Percentiles rank a stretch among this genome's conserved stretches.
These are phyloP conservation scores for Lichenostomus cassidix DNA, from an alignment of 2,113 vertebrate genomes.

Conservation along the genomic window DNA sequence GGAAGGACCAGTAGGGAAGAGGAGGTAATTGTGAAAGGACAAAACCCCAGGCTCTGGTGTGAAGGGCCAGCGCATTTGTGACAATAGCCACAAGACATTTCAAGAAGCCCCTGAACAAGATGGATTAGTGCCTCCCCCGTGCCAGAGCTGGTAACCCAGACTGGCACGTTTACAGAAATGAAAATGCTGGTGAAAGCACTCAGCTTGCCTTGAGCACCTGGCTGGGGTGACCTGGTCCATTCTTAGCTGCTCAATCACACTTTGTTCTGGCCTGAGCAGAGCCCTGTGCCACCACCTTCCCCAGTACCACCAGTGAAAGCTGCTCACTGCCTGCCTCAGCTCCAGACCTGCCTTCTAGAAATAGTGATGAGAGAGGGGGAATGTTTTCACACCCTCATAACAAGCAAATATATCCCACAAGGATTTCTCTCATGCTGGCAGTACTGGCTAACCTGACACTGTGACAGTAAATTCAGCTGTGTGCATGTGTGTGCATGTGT, in stretches of 20 bases:
- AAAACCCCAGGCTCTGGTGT: not conserved
- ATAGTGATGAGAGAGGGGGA: rapidly evolving
- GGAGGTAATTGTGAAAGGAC: not conserved
- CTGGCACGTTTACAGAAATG: not conserved
- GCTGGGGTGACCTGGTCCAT: not conserved
- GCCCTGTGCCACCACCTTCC: not conserved
- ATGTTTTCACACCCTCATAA: not conserved
- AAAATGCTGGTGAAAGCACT: not conserved
- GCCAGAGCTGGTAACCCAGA: not conserved
- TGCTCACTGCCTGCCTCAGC: not conserved
- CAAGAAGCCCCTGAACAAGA: not conserved
- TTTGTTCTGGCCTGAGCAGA: not conserved
- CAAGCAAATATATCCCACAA: not conserved
- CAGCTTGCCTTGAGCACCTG: not conserved
- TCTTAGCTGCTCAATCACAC: not conserved
- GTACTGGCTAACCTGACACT: not conserved
- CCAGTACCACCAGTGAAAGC: not conserved
- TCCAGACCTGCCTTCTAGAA: not conserved
- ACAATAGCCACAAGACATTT: not conserved
- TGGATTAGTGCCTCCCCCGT: not conserved
- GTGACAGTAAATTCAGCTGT: slow-evolving; percentile 42
- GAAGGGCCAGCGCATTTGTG: not conserved
- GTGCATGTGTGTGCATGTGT: slow-evolving; percentile 19
- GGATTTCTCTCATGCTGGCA: not conserved
- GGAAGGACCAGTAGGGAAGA: not conserved